Evolutionary conservation across 2,113 vertebrate species (phyloP).

Genomic region (Pollimyrus isidori): DNA sequence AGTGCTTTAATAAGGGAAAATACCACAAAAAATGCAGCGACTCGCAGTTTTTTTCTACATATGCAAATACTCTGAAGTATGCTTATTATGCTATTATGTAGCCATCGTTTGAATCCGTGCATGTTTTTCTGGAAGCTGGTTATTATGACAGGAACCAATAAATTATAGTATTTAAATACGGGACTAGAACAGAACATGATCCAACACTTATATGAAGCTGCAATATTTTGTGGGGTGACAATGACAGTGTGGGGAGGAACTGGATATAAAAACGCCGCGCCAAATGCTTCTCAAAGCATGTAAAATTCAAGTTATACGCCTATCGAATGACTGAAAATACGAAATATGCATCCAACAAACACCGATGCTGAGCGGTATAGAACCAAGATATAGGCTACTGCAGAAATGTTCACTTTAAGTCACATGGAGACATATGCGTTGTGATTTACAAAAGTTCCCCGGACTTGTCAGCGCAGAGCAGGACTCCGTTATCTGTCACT

Average conservation of each 20-base stretch:
- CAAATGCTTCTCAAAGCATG: neutral
- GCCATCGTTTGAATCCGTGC: neutral
- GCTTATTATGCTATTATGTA: neutral
- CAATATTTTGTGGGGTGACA: neutral
- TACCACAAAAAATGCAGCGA: neutral
- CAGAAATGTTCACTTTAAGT: neutral
- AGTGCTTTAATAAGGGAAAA: neutral
- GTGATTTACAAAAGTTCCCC: neutral
- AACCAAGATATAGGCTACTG: neutral
- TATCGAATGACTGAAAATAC: neutral
- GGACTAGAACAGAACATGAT: neutral
- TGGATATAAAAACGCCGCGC: neutral
- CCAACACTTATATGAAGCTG: neutral
- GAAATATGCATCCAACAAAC: neutral
- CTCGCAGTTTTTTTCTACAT: neutral
- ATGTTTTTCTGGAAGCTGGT: neutral
- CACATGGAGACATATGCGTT: neutral
- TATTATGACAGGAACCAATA: neutral
- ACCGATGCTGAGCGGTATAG: neutral
- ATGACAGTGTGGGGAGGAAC: neutral
- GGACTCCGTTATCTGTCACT: constrained; percentile 8
- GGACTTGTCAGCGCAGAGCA: neutral
- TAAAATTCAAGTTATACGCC: neutral
- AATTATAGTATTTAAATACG: neutral
- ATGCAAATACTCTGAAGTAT: neutral